These are phyloP conservation scores for Ataeniobius toweri DNA, from an alignment of 2,797 vertebrate species.

Conservation along the genomic window DNA sequence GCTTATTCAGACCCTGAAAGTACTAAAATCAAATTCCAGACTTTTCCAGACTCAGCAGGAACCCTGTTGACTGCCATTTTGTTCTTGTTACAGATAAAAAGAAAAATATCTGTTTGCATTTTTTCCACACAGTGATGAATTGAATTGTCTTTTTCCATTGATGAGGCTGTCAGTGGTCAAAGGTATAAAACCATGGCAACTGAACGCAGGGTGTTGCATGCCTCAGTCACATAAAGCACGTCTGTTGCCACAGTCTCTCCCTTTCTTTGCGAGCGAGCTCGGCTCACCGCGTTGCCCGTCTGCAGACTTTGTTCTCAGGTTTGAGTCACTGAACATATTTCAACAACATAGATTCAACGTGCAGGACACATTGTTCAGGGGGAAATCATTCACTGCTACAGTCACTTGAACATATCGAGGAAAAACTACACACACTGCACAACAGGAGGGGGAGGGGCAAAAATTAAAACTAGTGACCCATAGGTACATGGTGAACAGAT, in stretches of 20 bases:
- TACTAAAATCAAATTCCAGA: background rate
- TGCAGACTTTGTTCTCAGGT: constrained; percentile 46
- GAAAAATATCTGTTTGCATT: background rate
- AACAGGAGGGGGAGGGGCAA: background rate
- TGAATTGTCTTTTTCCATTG: background rate
- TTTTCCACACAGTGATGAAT: background rate
- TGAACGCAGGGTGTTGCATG: constrained; percentile 10
- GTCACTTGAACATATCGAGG: constrained; percentile 19
- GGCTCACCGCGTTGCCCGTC: constrained; percentile 23
- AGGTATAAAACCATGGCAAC: constrained; percentile 35
- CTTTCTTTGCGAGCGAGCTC: constrained; percentile 24
- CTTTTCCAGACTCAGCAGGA: background rate
- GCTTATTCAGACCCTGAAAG: background rate
- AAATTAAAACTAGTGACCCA: constrained; percentile 11
- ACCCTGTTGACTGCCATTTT: background rate
- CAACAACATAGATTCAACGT: constrained; percentile 27
- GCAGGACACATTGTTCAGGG: constrained; percentile 40
- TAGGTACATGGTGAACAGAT: constrained; percentile 6
- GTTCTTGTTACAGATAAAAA: background rate
- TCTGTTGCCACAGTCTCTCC: constrained; percentile 15
- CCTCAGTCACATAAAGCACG: constrained; percentile 16
- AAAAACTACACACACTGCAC: background rate
- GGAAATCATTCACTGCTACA: constrained; percentile 21
- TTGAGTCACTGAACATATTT: constrained; percentile 43
- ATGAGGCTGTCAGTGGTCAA: constrained; percentile 9